Base-by-base conservation (phyloP, 2,113 vertebrate genomes). In the Gobiocypris rarus region DNA sequence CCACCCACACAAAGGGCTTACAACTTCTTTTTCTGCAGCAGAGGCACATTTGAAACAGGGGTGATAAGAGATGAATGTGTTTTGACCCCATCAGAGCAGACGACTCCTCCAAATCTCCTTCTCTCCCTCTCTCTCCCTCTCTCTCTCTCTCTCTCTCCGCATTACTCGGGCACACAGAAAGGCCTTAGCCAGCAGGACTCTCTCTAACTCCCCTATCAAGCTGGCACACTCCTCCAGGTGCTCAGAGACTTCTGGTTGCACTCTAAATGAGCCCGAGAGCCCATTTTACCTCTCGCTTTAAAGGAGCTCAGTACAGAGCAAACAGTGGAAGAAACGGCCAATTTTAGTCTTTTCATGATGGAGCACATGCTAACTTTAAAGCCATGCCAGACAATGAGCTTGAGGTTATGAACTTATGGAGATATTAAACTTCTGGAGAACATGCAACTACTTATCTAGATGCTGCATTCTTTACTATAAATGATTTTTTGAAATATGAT, bases 161-260 rank as follows among this genome's bases (percentile, higher is more conserved):
- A 87, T 76, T 65, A 79, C 50, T 70, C 59, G 65, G 83, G 38
- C 63, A 28, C n/a, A 81, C 26, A 81, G 82, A 76, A 85, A 85
- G 73, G 34, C 54, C 81, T 85, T 79, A 87, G 88, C 81, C 76
- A 85, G 88, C 88, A 87, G 70, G 82, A 87, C 61, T 28, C 24
- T 43, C 59, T 73, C 65, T 75, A 65, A 82, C 86, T 81, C 75
- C 63, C 75, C 65, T 83, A 85, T 83, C 84, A 59, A 76, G 43
- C 86, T 34, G 70, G 65, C 82, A 75, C 86, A 84, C 71, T 82
- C 83, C 34, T 80, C 38, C 75, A 69, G 86, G 70, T 75, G 73
- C 75, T 76, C 83, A 43, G 38, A 61, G 82, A 45, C 28, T 24
- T 82, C 71, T 82, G 86, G 69, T 77, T 71, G 63, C 78, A 82